Conservation (phyloP, 1,140 invertebrate genomes). For the Drosophila jambulina region DNA sequence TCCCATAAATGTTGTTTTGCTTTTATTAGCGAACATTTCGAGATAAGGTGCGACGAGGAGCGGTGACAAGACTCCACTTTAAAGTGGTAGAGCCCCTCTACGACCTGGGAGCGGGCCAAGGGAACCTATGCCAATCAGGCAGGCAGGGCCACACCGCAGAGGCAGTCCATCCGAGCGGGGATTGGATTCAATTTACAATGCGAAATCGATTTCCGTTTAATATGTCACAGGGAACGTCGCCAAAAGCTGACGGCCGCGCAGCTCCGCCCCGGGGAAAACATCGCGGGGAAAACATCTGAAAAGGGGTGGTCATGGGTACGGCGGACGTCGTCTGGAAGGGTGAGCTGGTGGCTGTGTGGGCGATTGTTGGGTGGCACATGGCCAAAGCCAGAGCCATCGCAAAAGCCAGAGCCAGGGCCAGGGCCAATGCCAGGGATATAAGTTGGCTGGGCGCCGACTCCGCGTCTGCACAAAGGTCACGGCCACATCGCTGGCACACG, state of each 20-base stretch:
- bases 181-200: constrained; percentile 70
- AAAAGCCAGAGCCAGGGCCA: constrained; percentile 18
- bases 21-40: constrained; percentile 47
- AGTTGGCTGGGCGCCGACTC: constrained; percentile 75
- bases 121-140: background rate
- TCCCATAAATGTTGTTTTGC: constrained; percentile 47
- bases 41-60: constrained; percentile 31
- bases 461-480: constrained; percentile 74
- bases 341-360: constrained; percentile 4
- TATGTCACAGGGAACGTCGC: constrained; percentile 56
- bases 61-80: constrained; percentile 49
- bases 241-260: constrained; percentile 42
- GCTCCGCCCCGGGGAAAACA: constrained; percentile 34
- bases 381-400: constrained; percentile 4
- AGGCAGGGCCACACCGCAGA: constrained; percentile 27
- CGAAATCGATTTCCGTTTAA: constrained; percentile 80
- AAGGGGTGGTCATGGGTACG: background rate
- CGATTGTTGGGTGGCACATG: constrained; percentile 4
- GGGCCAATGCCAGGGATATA: constrained; percentile 42
- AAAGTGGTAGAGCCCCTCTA: constrained; percentile 22
- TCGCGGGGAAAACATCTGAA: constrained; percentile 16
- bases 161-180: constrained; percentile 37
- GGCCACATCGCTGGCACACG: constrained; percentile 53
- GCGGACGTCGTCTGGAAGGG: background rate
- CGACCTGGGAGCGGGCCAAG: constrained; percentile 5